Percentiles rank a stretch among this genome's conserved stretches.
These are phyloP conservation scores for Hystrix cristata DNA, from an alignment of 2,113 vertebrate species.

Conservation along the genomic window DNA sequence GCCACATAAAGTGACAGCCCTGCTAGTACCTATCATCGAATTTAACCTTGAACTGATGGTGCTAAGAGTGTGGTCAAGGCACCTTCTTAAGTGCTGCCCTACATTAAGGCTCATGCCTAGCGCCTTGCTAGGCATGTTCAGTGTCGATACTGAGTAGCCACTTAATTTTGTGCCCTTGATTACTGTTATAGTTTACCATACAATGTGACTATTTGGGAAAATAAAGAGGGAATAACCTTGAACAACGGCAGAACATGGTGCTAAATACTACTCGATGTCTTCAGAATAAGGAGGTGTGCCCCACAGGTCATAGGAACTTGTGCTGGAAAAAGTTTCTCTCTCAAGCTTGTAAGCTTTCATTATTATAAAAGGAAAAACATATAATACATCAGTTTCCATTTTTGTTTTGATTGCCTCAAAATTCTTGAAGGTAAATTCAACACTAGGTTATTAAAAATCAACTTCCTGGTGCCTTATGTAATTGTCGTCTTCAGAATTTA, in stretches of 20 bases:
- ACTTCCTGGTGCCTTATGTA: neutral
- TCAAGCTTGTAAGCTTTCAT: neutral
- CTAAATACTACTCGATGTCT: neutral
- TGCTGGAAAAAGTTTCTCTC: neutral
- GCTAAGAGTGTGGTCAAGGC: neutral
- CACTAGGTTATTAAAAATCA: neutral
- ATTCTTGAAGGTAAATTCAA: neutral
- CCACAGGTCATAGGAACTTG: neutral
- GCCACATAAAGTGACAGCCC: neutral
- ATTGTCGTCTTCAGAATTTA: constrained; percentile 25
- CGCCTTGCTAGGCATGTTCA: neutral
- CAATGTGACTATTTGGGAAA: neutral
- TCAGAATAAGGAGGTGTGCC: neutral
- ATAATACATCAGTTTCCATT: neutral
- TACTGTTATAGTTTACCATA: neutral
- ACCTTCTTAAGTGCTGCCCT: neutral
- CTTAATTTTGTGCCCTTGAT: neutral
- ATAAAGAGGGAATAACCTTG: constrained; percentile 18
- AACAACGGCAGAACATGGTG: neutral
- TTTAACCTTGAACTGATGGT: constrained; percentile 31
- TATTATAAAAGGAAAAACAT: neutral
- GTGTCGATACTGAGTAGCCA: neutral
- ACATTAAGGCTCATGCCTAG: neutral
- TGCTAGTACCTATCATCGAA: neutral
- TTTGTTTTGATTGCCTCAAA: neutral